Conservation (phyloP, 1,140 invertebrate genomes). For the Procambarus virginalis region DNA sequence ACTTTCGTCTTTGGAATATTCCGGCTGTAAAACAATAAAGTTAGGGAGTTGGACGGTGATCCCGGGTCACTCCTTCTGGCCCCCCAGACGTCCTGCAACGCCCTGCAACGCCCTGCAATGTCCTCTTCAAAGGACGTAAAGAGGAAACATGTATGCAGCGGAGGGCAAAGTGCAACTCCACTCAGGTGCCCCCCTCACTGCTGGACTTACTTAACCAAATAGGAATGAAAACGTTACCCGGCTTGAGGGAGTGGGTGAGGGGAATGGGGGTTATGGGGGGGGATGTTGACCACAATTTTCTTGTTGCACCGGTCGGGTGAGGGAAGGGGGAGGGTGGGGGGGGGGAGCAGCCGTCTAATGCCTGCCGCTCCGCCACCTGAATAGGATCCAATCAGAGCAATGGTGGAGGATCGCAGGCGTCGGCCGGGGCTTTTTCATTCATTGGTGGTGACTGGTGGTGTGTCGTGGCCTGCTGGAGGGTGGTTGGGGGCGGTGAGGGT, state of each 20-base stretch:
- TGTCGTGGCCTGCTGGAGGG: no score
- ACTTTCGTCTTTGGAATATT: background rate
- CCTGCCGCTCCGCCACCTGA: background rate
- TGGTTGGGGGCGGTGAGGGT: background rate
- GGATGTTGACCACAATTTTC: no score
- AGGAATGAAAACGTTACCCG: background rate
- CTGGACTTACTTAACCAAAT: background rate
- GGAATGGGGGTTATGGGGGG: no score
- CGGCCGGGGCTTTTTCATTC: background rate
- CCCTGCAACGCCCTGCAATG: background rate
- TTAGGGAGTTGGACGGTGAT: background rate
- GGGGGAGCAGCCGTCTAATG: background rate
- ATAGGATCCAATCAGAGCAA: background rate
- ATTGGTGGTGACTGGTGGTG: background rate
- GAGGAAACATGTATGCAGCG: background rate
- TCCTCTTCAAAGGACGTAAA: background rate
- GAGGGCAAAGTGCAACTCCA: background rate
- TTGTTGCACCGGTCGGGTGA: no score
- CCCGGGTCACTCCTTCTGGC: background rate
- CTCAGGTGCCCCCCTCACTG: background rate
- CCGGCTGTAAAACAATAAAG: background rate
- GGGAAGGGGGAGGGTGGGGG: no score
- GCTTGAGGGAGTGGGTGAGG: no score
- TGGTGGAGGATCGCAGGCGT: background rate
- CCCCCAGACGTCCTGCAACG: background rate